Base-by-base conservation (phyloP, 2,113 vertebrate species). In the Ardeotis arabs region DNA sequence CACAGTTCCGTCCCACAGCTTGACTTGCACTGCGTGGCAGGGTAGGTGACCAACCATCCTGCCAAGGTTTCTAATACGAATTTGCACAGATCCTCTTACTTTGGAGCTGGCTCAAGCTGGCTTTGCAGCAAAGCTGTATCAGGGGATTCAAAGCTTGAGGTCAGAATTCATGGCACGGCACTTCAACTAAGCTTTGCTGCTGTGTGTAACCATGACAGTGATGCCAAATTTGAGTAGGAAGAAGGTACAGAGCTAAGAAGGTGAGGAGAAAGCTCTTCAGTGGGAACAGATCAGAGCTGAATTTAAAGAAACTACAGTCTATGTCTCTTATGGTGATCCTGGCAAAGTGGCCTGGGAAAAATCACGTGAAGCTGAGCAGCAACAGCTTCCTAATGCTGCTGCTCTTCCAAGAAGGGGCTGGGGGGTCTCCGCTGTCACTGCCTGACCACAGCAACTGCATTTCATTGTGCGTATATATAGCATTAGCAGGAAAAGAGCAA, bases 1-100 rank as follows among this genome's bases (percentile, higher is more conserved):
- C 8, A 1, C 63, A 47, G 50, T 79, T 95, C 91, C 1, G 0
- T 60, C 35, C 29, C 77, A 56, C 27, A 47, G 74, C 58, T 23
- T 66, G 89, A 79, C 33, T 35, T 84, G 66, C 81, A 52, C 52
- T 1, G 0, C 0, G 0, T 56, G 66, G 33, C 74, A 24, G 66
- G 25, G 62, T 58, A 47, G 70, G 49, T 60, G 35, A 76, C 33
- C 1, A 1, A 39, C 66, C 10, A 1, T 41, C 72, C 56, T 5
- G 8, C 55, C 39, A 12, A 87, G 33, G 19, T 92, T 64, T 49
- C 10, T 31, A 17, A 45, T 60, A 25, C 33, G 16, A 62, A 60
- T 91, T 89, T 91, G 69, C 59, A 87, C 74, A 82, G 58, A 93
- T 85, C 58, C 77, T 89, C 84, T 95, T 90, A 56, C 64, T 31